Base-by-base conservation (phyloP, 1,140 invertebrate genomes). In the Sinonovacula constricta region DNA sequence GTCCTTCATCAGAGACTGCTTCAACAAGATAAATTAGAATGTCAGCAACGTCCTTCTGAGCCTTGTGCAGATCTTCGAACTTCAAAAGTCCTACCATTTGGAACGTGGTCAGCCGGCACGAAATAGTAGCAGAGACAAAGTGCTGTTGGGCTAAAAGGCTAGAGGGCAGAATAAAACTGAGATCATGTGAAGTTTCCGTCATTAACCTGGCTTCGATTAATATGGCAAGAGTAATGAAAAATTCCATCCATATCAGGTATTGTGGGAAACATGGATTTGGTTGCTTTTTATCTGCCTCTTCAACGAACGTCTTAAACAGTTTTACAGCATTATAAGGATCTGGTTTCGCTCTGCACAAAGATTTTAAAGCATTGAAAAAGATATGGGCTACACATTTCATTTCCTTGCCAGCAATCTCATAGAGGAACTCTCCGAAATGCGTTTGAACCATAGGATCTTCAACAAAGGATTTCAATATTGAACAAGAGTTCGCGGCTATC, bases 231-330 rank as follows among this genome's bases (percentile, higher is more conserved):
- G 79, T 80, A 15, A 76, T 68, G 39, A 72, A 86, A 45, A 83
- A 83, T 51, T 87, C 86, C 51, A 83, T 45, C 85, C 86, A 86
- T 53, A 86, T 77, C 2, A 84, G 39, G 12, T 85, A 74, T 3
- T 80, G 68, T n/a, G 83, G 86, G 26, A 86, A 59, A 18, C 69
- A n/a, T 81, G 63, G 12, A 51, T 54, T 12, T 22, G 34, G 28
- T 75, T 57, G 57, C 18, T 74, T 62, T 12, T 63, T 68, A n/a
- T 70, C 66, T 24, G 84, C 39, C 24, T 80, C 22, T 33, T 54
- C 59, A 22, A 82, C 53, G 45, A 84, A 84, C 66, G 81, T 88
- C 14, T 78, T 81, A 49, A 88, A 86, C 62, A 82, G 75, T 57
- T 82, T 72, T 14, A 85, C 28, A 4, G 86, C 80, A 53, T 85